A percentile compares a stretch with the other conserved stretches of the same genome.
Conservation (phyloP, 2,888 invertebrate genomes). For the Piscicola geometra region DNA sequence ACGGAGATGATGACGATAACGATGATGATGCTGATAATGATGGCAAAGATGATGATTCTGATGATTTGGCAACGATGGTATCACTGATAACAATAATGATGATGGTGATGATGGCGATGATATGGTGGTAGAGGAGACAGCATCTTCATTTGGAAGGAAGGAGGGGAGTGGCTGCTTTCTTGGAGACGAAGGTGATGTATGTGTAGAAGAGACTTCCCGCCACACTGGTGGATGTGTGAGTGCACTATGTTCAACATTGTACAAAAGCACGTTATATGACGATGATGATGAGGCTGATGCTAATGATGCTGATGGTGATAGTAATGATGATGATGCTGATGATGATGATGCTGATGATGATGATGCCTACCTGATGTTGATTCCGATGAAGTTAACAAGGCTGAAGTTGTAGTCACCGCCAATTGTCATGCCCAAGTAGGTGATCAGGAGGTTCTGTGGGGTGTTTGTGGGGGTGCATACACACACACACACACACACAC, state of each 20-base stretch:
- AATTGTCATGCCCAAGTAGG: constrained; percentile 89
- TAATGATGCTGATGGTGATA: background rate
- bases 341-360: background rate
- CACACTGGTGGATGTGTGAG: constrained; percentile 39
- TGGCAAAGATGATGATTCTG: no score
- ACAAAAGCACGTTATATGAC: background rate
- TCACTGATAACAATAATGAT: no score
- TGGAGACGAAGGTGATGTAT: constrained; percentile 39
- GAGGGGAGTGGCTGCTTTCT: background rate
- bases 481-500: no score
- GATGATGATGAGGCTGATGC: background rate
- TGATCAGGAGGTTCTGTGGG: constrained; percentile 79
- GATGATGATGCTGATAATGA: no score
- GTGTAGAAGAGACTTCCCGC: constrained; percentile 41
- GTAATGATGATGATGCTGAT: background rate
- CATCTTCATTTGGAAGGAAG: no score
- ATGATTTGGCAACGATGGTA: no score
- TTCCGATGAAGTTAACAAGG: constrained; percentile 86
- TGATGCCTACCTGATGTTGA: constrained; percentile 73
- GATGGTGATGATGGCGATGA: no score
- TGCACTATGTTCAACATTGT: no score
- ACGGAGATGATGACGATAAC: no score
- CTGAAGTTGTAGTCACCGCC: constrained; percentile 96
- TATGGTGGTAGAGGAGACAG: no score
- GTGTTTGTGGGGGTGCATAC: background rate